A percentile compares a stretch with the other conserved stretches of the same genome.
These are phyloP conservation scores for Ophion obscuratus DNA, from an alignment of 2,888 invertebrate genomes.

Conservation along the genomic window DNA sequence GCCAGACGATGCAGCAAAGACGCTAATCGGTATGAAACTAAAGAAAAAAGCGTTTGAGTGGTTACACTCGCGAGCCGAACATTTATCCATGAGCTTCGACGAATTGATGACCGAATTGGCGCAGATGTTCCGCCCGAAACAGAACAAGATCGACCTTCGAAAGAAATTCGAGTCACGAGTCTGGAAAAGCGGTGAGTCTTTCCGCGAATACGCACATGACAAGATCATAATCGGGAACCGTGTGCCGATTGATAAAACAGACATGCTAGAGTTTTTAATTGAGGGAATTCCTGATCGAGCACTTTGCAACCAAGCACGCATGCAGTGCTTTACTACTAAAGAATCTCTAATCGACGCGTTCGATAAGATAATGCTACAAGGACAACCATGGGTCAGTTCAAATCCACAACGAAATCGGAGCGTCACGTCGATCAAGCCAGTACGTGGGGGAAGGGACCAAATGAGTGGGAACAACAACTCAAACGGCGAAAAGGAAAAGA, in stretches of 20 bases:
- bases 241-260: too few relatives aligned
- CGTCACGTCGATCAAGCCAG: too few relatives aligned
- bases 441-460: background rate
- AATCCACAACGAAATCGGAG: background rate
- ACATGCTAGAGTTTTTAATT: too few relatives aligned
- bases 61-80: slow-evolving; percentile 57
- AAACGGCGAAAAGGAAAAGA: background rate
- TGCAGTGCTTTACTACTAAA: slow-evolving; percentile 48
- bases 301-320: slow-evolving; percentile 45
- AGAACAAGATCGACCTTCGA: too few relatives aligned
- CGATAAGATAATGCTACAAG: slow-evolving; percentile 25
- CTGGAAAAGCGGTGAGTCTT: too few relatives aligned
- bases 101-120: slow-evolving; percentile 55
- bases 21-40: slow-evolving; percentile 53
- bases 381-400: background rate
- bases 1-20: slow-evolving; percentile 39
- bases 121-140: too few relatives aligned
- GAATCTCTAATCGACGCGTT: slow-evolving; percentile 46
- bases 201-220: too few relatives aligned
- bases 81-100: slow-evolving; percentile 45
- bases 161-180: too few relatives aligned
- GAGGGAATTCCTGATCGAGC: too few relatives aligned
- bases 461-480: slow-evolving; percentile 6
- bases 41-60: slow-evolving; percentile 52
- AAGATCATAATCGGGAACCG: slow-evolving; percentile 60